Evolutionary conservation across 2,797 vertebrate genomes (phyloP), one percentile per base, ranked within the genome.

Genomic region (Anas flavirostris): DNA sequence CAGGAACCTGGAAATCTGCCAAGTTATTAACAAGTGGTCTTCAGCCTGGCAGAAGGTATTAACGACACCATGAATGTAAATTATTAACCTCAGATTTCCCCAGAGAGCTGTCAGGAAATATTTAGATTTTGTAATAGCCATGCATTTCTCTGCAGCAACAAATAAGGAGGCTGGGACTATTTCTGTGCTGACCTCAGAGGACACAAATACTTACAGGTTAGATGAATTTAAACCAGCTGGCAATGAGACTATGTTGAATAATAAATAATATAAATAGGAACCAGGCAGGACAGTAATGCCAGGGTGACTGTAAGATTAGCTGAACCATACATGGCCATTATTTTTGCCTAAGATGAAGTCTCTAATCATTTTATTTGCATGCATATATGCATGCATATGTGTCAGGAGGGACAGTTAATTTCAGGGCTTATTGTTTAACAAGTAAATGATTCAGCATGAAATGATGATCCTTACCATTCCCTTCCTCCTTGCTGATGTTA

Each of bases 391-490:
- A 39, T 7, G 88, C 52, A 29, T 60, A 66, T 82, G 72, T 90
- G 82, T 88, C 95, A 90, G 88, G 58, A 90, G 77, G 56, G 52
- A 82, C 86, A 96, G 90, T 77, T 92, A 93, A 95, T 95, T 90
- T 94, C 82, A 28, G 63, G 91, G 85, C 9, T 91, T 96, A 82
- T 82, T 96, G 87, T 96, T 92, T 82, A 92, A 96, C 87, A 84
- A 91, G 91, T 82, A 46, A 94, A 90, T 79, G 94, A 95, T 95
- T 92, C 70, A 67, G 93, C 22, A 53, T 92, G 92, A 94, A 95
- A 95, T 91, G 77, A 92, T 72, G 74, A 91, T 86, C 82, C 62
- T 90, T 22, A 64, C 83, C 64, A 56, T 46, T 67, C 77, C 92
- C 41, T 86, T 84, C 77, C 77, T 95, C 77, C 74, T 91, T 23